Base-by-base conservation (phyloP, 2,113 vertebrate species). In the Microcebus murinus region DNA sequence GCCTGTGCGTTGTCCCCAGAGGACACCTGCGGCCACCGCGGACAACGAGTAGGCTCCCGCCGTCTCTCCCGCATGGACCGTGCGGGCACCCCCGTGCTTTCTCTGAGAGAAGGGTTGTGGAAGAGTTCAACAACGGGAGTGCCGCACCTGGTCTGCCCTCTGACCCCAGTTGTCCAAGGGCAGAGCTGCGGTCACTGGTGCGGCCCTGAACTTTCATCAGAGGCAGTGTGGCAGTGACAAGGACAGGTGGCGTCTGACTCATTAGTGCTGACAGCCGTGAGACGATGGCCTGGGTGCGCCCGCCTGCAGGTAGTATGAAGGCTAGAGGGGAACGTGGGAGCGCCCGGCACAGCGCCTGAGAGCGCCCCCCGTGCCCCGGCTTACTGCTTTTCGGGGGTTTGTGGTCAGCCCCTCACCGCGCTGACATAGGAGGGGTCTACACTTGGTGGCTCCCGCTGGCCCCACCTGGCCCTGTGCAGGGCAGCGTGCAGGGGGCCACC, bases 301-400 rank as follows among this genome's bases (percentile, higher is more conserved):
- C 8, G 0, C 39, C 23, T 14, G 36, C 8, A 0, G 12, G 36
- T 1, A 5, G 45, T 2, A 1, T 18, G 68, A 11, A 48, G 59
- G 36, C 1, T 4, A 12, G 10, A 52, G 18, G 27, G 20, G 0
- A 2, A 29, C 6, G 14, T 15, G 25, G 6, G 18, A 1, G 25
- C 34, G 39, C 34, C 84, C 48, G 21, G 71, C 8, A 55, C n/a
- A 3, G 36, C 2, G 39, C 36, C n/a, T 31, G 81, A 25, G 27
- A 1, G 14, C n/a, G 5, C 21, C 4, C 8, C 25, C 52, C 5
- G 50, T 29, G 36, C 27, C 68, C 23, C 3, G 0, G 59, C 4
- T 27, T 27, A 11, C 34, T 21, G 21, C 18, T 36, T 42, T 14
- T 42, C 42, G 42, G 42, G 42, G 9, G 29, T 8, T 67, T 25